phyloP scores from a whole-genome alignment of 2,113 vertebrate genomes.

The Pelodiscus sinensis region DNA sequence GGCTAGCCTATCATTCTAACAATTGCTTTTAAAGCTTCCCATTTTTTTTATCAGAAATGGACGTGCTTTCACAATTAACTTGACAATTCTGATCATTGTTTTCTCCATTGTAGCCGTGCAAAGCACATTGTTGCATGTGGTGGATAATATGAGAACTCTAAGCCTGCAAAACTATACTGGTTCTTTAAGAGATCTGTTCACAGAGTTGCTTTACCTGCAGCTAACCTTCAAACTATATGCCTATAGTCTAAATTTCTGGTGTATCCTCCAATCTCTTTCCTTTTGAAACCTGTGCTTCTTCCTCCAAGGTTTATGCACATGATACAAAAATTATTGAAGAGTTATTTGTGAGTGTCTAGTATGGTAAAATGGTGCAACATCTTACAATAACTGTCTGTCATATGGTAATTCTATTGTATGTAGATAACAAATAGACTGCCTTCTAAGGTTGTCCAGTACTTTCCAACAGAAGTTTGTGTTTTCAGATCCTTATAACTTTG shows the following conservation, averaged over 20 bases:
- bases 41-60: too few relatives aligned
- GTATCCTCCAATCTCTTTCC: not conserved
- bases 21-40: too few relatives aligned
- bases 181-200: not conserved
- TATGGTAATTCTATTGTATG: not conserved
- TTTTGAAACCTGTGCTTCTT: not conserved
- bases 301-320: not conserved
- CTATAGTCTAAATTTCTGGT: not conserved
- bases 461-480: not conserved
- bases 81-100: not conserved
- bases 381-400: not conserved
- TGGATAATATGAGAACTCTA: not conserved
- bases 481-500: not conserved
- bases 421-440: not conserved
- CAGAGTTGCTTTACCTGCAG: not conserved
- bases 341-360: not conserved
- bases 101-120: not conserved
- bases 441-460: not conserved
- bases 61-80: too few relatives aligned
- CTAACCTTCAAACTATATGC: not conserved
- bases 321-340: not conserved
- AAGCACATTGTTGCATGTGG: not conserved
- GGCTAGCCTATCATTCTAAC: too few relatives aligned
- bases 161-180: not conserved
- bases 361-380: not conserved